Conservation (phyloP, 2,888 invertebrate species). For the Cremastinae sp. region DNA sequence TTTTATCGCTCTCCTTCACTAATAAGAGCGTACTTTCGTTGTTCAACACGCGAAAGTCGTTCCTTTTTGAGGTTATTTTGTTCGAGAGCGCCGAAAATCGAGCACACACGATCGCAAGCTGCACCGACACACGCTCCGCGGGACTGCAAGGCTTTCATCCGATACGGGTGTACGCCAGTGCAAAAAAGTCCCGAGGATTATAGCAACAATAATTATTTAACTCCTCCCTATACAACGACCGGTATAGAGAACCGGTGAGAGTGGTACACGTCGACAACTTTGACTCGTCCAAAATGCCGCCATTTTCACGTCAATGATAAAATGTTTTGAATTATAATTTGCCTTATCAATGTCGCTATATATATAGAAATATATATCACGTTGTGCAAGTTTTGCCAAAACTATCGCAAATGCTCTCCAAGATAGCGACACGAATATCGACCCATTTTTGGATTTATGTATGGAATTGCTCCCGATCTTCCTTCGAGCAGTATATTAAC, state of each 20-base stretch:
- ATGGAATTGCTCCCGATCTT: too few relatives aligned
- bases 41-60: not conserved
- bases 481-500: too few relatives aligned
- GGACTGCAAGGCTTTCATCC: not conserved
- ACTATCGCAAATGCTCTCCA: too few relatives aligned
- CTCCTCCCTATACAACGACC: not conserved
- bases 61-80: slow-evolving; percentile 39
- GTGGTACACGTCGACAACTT: slow-evolving; percentile 56
- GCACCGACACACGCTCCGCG: slow-evolving; percentile 8
- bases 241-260: slow-evolving; percentile 44
- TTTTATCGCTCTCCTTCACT: not conserved
- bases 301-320: slow-evolving; percentile 48
- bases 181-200: slow-evolving; percentile 3
- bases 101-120: slow-evolving; percentile 4
- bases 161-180: not conserved
- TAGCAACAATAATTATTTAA: slow-evolving; percentile 24
- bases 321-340: slow-evolving; percentile 15
- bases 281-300: slow-evolving; percentile 54
- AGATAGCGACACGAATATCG: too few relatives aligned
- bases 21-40: not conserved
- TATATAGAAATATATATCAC: too few relatives aligned
- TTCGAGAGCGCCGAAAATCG: slow-evolving; percentile 22
- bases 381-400: too few relatives aligned
- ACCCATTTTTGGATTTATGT: too few relatives aligned
- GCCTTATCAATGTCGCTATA: too few relatives aligned